Conservation (phyloP, 2,113 vertebrate species). For the Myrmecophaga tridactyla region DNA sequence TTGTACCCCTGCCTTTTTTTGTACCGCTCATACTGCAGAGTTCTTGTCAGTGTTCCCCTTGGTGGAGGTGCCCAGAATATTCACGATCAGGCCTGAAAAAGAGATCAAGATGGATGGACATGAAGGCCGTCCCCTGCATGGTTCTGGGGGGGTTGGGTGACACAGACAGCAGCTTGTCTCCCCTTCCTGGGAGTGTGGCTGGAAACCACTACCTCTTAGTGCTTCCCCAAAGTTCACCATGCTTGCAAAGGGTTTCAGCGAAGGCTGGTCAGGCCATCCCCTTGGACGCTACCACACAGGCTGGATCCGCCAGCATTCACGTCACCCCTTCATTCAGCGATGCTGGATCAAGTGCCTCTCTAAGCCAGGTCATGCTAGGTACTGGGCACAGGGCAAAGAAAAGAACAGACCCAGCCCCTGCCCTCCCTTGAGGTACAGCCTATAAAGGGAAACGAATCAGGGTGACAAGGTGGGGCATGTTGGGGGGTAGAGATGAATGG, state of each 20-base stretch:
- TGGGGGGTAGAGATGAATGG: not conserved
- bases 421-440: not conserved
- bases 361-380: too few species aligned
- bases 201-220: not conserved
- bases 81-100: not conserved
- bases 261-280: fast-evolving
- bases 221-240: not conserved
- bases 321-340: too few species aligned
- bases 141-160: not conserved
- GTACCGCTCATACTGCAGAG: not conserved
- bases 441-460: not conserved
- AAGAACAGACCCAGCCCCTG: not conserved
- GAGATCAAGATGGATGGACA: not conserved
- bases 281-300: too few species aligned
- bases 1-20: too few species aligned
- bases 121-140: not conserved
- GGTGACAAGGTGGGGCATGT: too few species aligned
- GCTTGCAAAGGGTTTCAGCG: not conserved
- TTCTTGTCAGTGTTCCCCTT: not conserved
- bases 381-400: not conserved
- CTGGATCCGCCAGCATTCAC: too few species aligned
- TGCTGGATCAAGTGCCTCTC: not conserved
- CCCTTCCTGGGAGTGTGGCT: not conserved
- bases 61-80: not conserved
- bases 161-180: not conserved